Evolutionary conservation across 2,888 invertebrate genomes (phyloP).

Genomic region (Pammene fasciana): DNA sequence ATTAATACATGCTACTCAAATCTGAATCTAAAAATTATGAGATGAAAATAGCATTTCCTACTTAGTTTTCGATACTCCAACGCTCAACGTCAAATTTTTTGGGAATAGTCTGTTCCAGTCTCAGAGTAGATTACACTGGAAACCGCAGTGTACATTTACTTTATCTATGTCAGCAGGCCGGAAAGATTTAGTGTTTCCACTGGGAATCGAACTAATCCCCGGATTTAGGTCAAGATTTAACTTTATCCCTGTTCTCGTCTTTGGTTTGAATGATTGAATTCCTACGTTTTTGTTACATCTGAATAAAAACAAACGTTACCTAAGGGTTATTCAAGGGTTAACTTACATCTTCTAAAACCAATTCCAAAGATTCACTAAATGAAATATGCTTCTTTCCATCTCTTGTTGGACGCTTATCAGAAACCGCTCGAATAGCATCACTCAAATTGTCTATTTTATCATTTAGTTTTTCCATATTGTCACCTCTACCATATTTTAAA

Average conservation of each 20-base stretch:
- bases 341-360: slow-evolving; percentile 8
- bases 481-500: slow-evolving; percentile 17
- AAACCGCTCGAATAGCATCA: slow-evolving; percentile 1
- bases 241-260: slow-evolving; percentile 21
- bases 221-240: slow-evolving; percentile 35
- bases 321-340: background rate
- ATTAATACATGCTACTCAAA: too few species aligned
- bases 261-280: slow-evolving; percentile 11
- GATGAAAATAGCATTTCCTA: too few species aligned
- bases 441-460: background rate
- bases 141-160: slow-evolving; percentile 15
- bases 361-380: slow-evolving; percentile 17
- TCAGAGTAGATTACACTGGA: background rate
- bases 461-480: slow-evolving; percentile 9
- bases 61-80: too few species aligned
- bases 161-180: slow-evolving; percentile 20
- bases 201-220: slow-evolving; percentile 23
- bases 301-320: background rate
- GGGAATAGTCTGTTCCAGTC: background rate
- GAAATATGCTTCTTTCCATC: background rate
- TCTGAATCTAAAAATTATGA: too few species aligned
- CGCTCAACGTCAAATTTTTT: background rate
- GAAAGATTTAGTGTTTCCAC: slow-evolving; percentile 35
- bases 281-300: background rate
- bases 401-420: background rate